Evolutionary conservation across 2,888 invertebrate genomes (phyloP).

Genomic region (Cataglyphis livida): DNA sequence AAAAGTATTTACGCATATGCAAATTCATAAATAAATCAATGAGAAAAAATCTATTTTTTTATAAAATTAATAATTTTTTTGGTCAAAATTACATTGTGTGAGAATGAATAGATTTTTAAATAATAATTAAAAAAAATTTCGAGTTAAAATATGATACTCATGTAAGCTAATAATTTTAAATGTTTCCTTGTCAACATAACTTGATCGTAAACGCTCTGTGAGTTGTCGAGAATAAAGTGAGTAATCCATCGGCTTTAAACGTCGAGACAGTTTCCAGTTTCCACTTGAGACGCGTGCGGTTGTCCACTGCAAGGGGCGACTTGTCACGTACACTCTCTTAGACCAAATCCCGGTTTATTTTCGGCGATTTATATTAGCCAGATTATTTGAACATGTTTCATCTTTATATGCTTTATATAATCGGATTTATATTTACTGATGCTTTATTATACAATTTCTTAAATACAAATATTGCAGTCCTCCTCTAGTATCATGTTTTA

Average conservation of each 20-base stretch:
- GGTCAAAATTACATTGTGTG: neutral
- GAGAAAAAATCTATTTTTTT: neutral
- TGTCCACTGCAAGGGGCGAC: conserved; percentile 50
- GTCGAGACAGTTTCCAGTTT: conserved; percentile 62
- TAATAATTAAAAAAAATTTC: neutral
- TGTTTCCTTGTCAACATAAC: conserved; percentile 3
- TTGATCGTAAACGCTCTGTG: neutral
- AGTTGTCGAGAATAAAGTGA: conserved; percentile 10
- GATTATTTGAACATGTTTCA: conserved; percentile 67
- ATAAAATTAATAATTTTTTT: neutral
- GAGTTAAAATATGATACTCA: neutral
- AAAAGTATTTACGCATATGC: neutral
- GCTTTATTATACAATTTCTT: neutral
- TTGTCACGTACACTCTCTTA: conserved; percentile 68
- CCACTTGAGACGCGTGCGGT: conserved; percentile 53
- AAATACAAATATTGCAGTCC: neutral
- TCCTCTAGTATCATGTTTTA: neutral
- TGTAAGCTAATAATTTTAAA: conserved; percentile 28
- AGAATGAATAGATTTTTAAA: neutral
- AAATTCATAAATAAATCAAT: neutral
- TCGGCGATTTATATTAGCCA: conserved; percentile 73
- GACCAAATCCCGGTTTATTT: conserved; percentile 62
- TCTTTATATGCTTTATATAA: neutral
- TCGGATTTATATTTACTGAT: neutral
- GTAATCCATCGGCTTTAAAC: conserved; percentile 66